Conservation (phyloP, 2,888 invertebrate genomes). For the Athalia circularis region DNA sequence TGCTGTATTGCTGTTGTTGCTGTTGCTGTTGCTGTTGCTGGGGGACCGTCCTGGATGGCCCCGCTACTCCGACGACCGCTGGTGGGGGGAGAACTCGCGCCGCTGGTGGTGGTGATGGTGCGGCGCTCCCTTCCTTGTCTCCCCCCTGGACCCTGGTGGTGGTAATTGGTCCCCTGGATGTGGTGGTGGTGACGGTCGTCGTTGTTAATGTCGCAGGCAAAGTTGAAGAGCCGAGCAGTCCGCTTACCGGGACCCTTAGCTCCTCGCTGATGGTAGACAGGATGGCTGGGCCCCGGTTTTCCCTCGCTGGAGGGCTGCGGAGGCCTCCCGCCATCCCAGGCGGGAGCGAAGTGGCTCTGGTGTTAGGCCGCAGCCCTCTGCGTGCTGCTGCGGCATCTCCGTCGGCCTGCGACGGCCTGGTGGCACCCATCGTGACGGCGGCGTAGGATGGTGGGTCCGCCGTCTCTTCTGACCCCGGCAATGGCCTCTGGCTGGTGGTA, state of each 20-base stretch:
- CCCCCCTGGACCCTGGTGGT: not conserved
- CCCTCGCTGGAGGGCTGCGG: constrained; percentile 8
- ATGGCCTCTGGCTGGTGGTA: not conserved
- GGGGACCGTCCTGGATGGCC: not conserved
- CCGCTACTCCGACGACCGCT: not conserved
- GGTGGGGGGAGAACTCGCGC: not conserved
- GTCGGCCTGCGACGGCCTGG: too few species aligned
- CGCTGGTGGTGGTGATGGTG: not conserved
- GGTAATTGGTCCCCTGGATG: not conserved
- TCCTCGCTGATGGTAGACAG: not conserved
- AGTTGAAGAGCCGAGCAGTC: not conserved
- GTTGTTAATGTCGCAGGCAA: not conserved
- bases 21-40: not conserved
- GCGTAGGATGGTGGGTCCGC: not conserved
- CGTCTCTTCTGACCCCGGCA: not conserved
- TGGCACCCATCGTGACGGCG: too few species aligned
- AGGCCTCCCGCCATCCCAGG: constrained; percentile 1
- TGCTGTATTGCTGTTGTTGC: not conserved
- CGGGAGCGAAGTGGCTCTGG: constrained; percentile 4
- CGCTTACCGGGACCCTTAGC: not conserved
- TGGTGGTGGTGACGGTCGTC: not conserved
- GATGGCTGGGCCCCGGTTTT: not conserved
- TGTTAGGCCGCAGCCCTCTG: not conserved
- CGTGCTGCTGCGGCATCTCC: not conserved
- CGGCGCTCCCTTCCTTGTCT: not conserved